These are phyloP conservation scores for Anorthoa munda DNA, from an alignment of 2,888 invertebrate genomes.

Conservation along the genomic window DNA sequence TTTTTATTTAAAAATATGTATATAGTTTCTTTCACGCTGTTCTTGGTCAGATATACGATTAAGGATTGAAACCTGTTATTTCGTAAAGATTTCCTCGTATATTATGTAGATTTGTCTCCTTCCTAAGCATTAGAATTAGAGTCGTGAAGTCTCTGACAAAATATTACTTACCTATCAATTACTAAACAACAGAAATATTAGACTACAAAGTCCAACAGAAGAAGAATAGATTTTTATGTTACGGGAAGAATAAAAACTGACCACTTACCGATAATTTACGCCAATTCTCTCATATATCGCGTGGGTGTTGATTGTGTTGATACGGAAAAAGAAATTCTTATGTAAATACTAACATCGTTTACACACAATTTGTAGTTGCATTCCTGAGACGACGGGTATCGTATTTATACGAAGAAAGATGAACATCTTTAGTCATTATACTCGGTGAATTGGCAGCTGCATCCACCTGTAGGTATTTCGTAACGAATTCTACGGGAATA, in stretches of 20 bases:
- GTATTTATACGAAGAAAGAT: conserved; percentile 11
- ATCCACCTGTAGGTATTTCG: conserved; percentile 1
- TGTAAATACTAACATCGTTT: conserved; percentile 45
- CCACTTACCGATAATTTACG: conserved; percentile 25
- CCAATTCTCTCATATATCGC: conserved; percentile 33
- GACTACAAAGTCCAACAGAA: neutral
- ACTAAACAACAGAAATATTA: neutral
- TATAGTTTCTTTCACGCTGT: neutral
- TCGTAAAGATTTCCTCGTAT: neutral
- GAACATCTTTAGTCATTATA: conserved; percentile 9
- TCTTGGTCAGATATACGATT: neutral
- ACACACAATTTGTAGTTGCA: conserved; percentile 17
- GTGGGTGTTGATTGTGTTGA: conserved; percentile 24
- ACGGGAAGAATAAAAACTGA: conserved; percentile 14
- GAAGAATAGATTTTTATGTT: too few relatives aligned
- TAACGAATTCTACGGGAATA: neutral
- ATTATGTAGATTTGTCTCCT: too few relatives aligned
- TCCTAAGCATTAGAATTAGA: neutral
- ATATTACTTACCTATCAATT: neutral
- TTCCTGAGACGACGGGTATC: conserved; percentile 7
- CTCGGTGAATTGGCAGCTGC: conserved; percentile 22
- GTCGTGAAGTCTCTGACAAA: neutral
- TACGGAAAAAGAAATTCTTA: conserved; percentile 51
- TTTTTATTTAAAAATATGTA: neutral
- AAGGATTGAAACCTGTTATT: neutral